Evolutionary conservation across 64 coral and sea anemone species (phyloP).

Genomic region (Anthopleura sola): DNA sequence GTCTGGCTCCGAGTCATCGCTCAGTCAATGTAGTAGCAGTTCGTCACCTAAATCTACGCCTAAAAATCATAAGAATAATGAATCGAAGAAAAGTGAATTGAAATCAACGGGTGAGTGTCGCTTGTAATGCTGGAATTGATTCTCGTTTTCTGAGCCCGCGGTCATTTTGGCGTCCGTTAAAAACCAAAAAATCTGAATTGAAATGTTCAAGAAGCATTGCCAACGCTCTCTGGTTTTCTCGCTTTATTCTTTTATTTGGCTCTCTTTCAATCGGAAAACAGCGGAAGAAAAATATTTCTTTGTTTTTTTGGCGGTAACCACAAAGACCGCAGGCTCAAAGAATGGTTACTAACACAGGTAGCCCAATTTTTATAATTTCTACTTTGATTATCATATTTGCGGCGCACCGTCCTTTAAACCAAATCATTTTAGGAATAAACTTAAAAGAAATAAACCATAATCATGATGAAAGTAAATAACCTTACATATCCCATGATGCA

Average conservation of each 20-base stretch:
- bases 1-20: slow-evolving; percentile 72
- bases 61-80: slow-evolving; percentile 23
- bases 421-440: not conserved
- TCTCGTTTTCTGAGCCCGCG: not conserved
- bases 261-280: no score
- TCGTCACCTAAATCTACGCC: slow-evolving; percentile 66
- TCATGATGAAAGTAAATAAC: not conserved
- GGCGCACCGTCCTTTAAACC: not conserved
- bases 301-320: no score
- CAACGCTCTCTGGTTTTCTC: no score
- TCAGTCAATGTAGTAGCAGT: slow-evolving; percentile 72
- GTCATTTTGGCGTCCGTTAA: not conserved
- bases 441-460: not conserved
- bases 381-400: no score
- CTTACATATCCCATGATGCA: not conserved
- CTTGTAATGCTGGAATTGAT: not conserved
- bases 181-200: no score
- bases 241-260: no score
- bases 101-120: not conserved
- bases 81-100: slow-evolving; percentile 5
- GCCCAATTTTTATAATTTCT: no score
- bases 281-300: no score
- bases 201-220: no score
- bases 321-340: no score
- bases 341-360: no score